A percentile compares a stretch with the other conserved stretches of the same genome.
phyloP scores from a whole-genome alignment of 2,888 invertebrate genomes.

The Megaustenia siamemsis region DNA sequence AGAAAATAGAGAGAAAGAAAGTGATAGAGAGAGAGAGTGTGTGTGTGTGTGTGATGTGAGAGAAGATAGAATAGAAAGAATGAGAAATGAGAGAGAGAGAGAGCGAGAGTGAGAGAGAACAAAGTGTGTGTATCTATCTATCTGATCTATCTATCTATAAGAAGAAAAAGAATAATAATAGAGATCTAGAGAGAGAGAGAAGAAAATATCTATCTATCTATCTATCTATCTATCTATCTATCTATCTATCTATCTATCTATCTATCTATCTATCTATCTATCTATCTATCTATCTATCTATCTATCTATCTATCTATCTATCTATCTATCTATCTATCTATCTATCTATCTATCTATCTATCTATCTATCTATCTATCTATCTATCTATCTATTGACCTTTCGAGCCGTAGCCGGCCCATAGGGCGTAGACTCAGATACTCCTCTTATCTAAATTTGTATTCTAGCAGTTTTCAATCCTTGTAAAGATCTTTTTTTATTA shows the following conservation, averaged over 20 bases:
- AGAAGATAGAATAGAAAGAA: background rate
- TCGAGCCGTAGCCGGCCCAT: too few relatives aligned
- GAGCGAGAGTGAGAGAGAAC: background rate
- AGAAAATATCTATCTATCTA: background rate
- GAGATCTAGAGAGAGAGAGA: background rate
- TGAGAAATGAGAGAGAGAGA: background rate
- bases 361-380: slow-evolving; percentile 26
- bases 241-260: background rate
- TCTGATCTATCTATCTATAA: slow-evolving; percentile 2
- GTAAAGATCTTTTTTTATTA: too few relatives aligned
- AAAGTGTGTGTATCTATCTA: background rate
- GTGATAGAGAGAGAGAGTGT: background rate
- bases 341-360: slow-evolving; percentile 12
- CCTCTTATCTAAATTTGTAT: too few relatives aligned
- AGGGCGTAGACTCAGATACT: too few relatives aligned
- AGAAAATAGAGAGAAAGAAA: background rate
- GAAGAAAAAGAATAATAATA: background rate
- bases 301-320: background rate
- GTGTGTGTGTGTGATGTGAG: background rate
- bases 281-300: background rate
- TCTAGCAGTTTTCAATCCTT: too few relatives aligned
- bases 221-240: background rate
- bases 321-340: background rate
- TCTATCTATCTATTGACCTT: too few relatives aligned
- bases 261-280: background rate